Evolutionary conservation across 1,140 invertebrate species (phyloP).

Genomic region (Orussus abietinus): DNA sequence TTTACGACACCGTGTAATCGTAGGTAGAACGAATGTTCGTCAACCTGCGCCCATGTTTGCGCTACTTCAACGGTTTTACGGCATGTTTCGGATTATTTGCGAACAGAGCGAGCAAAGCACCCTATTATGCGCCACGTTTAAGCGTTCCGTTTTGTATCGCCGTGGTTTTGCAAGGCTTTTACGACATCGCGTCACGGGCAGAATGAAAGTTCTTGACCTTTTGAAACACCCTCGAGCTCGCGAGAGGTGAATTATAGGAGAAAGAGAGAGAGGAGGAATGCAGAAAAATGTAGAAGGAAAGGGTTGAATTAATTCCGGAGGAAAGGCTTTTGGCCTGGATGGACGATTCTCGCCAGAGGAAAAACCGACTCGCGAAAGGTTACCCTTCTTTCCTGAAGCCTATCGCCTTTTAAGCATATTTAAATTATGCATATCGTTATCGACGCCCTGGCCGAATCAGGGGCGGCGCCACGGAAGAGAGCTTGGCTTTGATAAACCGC

Average conservation of each 20-base stretch:
- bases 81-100: constrained; percentile 25
- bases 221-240: too few species aligned
- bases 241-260: too few species aligned
- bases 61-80: constrained; percentile 33
- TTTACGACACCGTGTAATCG: constrained; percentile 25
- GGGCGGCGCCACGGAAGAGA: constrained; percentile 14
- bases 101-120: constrained; percentile 15
- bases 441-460: constrained; percentile 19
- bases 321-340: too few species aligned
- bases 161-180: too few species aligned
- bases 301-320: too few species aligned
- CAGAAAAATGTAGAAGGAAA: too few species aligned
- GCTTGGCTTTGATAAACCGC: too few species aligned
- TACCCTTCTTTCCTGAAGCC: constrained; percentile 20
- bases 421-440: constrained; percentile 25
- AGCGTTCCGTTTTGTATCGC: too few species aligned
- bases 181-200: background rate
- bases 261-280: too few species aligned
- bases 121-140: too few species aligned
- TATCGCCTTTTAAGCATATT: constrained; percentile 21
- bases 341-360: background rate
- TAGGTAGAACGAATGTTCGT: constrained; percentile 10
- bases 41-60: constrained; percentile 18
- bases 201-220: too few species aligned
- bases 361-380: constrained; percentile 2